Base-by-base conservation (phyloP, 2,888 invertebrate species). In the Ophraella communa region DNA sequence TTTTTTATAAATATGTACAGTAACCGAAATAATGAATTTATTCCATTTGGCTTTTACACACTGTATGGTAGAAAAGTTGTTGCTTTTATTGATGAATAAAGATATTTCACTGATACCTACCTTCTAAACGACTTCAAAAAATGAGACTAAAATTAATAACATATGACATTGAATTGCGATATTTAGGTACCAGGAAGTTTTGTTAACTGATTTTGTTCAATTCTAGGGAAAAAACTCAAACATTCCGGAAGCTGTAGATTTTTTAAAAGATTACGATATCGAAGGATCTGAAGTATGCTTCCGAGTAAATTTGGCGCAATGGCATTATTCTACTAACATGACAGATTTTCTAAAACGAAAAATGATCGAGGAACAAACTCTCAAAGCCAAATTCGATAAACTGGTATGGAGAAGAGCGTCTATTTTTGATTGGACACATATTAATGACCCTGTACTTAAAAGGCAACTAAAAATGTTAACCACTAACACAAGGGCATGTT, bases 321-420 rank as follows among this genome's bases (percentile, higher is more conserved):
- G 92, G 92, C 86, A 86, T 61, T 92, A 89, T 76, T 89, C 90
- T 5, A 92, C 91, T 4, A 92, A 92, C 79, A 88, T 91, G 69
- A 91, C 91, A 0, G 91, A 91, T 56, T 81, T 81, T 67, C 92
- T 91, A 80, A 87, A 88, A 2, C 84, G 90, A 1, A 83, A 87
- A 56, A 91, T 92, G 91, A 79, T 87, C 1, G 91, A 92, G 64
- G 90, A 90, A 73, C 86, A 91, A 80, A 87, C 87, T 1, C 80
- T 90, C 4, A 88, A 89, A 76, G 85, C 88, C 62, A 91, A 91
- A 81, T 92, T 93, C 74, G 90, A 92, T 74, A 85, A 89, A 75
- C 84, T 90, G 0, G 90, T 92, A 0, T 93, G 92, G 90, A 85
- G 87, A 74, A 88, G 89, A 77, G 90, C 90, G 0, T 85, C 88